Evolutionary conservation across 2,888 invertebrate species (phyloP), one percentile per base, ranked within the genome.

Genomic region (Phortica okadai): DNA sequence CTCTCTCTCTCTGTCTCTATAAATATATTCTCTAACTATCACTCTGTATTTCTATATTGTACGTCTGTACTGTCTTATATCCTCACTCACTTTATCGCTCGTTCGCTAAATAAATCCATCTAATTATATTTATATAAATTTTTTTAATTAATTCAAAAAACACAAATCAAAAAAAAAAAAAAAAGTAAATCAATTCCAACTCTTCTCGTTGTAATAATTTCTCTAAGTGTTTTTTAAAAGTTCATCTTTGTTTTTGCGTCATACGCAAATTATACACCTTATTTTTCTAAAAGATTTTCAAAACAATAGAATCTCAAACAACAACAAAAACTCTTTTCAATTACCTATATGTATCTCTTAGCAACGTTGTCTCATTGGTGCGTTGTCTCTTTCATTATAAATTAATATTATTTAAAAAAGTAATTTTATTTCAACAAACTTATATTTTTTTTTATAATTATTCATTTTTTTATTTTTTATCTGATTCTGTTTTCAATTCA

Each of bases 341-440:
- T 84, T 11, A 81, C 33, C 3, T 33, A 75, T n/a, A 7, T 21
- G n/a, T 62, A 62, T 21, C 62, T 16, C 25, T 76, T 75, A 64
- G 56, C 79, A 83, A 80, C 84, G 83, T 82, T 88, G 82, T 86
- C 87, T 82, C 83, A 88, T 89, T 87, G 86, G 88, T 89, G 85
- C 84, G 88, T 87, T 88, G 88, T 88, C 87, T 88, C 81, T 87
- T 85, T 82, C 25, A 50, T 50, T 14, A 21, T 56, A n/a, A 25
- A 8, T 72, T 54, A 21, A 66, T 73, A 76, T 41, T 54, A 50
- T 62, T 45, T 70, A n/a, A 78, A 80, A 82, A 78, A 73, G 76
- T 73, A 77, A 77, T 78, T 80, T 81, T 80, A 73, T 74, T 50
- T 59, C 54, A 25, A 8, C 21, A 66, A 11, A 67, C 67, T 59